Evolutionary conservation across 1,140 invertebrate species (phyloP), one percentile per base, ranked within the genome.

Genomic region (Pantala flavescens): DNA sequence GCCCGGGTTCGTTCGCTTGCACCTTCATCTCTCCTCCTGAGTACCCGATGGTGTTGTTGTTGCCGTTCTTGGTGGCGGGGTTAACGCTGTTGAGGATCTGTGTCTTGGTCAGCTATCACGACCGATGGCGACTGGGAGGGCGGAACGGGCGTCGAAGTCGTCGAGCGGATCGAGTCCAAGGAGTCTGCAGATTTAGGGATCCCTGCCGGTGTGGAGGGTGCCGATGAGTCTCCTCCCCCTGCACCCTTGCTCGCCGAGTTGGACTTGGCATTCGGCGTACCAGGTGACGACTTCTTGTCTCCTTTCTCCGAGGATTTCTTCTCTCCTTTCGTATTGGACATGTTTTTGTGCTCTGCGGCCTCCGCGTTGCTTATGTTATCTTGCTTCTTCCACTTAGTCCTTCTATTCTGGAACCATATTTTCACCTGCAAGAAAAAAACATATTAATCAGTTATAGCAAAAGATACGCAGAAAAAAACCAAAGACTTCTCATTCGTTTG

Each of bases 371-470:
- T 89, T 70, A 96, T 91, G 82, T 95, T 95, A 82, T 97, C 95
- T 81, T 95, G 93, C 83, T 97, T 97, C 83, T 97, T 97, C 95
- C 95, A 97, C 82, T 97, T 97, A 70, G 95, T 97, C 78, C 95
- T 87, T 75, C 95, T 88, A 82, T 97, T 97, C 86, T 97, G 95
- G 83, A 97, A 97, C 95, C 95, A 97, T 72, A 97, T 97, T 85
- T 97, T 97, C 73, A 97, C 94, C 95, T 97, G 87, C 0, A 90
- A 90, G 74, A 75, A 77, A 81, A 81, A 78, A 63, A 63, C 49
- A 12, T 7, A 19, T 63, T 21, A 7, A 36, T 36, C 2, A 63
- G 12, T 63, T 3, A 63, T 5, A 63, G 49, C 14, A 12, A 63
- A 7, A 21, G 49, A 19, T 63, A 12, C 43, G n/a, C 49, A 1